Evolutionary conservation across 2,113 vertebrate species (phyloP), one percentile per base, ranked within the genome.

Genomic region (Colossoma macropomum): DNA sequence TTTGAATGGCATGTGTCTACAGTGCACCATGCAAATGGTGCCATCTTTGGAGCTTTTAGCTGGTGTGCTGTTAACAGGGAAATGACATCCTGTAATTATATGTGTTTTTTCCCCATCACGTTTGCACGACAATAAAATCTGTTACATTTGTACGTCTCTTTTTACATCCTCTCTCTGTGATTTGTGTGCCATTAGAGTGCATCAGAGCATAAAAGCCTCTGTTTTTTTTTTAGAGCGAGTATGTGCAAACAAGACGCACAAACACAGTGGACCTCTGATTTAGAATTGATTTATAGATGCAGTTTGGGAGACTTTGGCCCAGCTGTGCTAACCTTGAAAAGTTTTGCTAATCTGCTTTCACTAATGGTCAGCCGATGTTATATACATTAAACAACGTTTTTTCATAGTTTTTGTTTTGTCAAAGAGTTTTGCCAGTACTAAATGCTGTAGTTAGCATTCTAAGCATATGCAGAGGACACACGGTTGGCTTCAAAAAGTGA

Each of bases 41-140:
- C 59, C 5, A 27, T 65, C 71, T 82, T 21, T 62, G 79, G 38
- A 60, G 68, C 69, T 38, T 19, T 41, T 28, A 59, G 13, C 8
- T 23, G 59, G 30, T 10, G 45, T 59, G 80, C 80, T 82, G 52
- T 82, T 82, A 82, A 62, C n/a, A 63, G 25, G 41, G 23, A 17
- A 72, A 79, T 66, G 23, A 13, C 9, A 45, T 48, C 7, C 28
- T 48, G 70, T 62, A 75, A 59, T 84, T 79, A 84, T 72, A 50
- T 66, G 21, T n/a, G 6, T 38, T 73, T 79, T 66, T 65, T 1
- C 28, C 41, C 28, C 45, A 12, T 5, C 41, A 19, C 27, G n/a
- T 3, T 13, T 21, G 25, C 5, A 0, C 23, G 3, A 12, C 38
- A 0, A 45, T 71, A 23, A 71, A 45, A n/a, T 71, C 68, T 12